Percentiles rank a stretch among this genome's conserved stretches.
Evolutionary conservation across 2,797 vertebrate genomes (phyloP).

Genomic region (Macroramphosus scolopax): DNA sequence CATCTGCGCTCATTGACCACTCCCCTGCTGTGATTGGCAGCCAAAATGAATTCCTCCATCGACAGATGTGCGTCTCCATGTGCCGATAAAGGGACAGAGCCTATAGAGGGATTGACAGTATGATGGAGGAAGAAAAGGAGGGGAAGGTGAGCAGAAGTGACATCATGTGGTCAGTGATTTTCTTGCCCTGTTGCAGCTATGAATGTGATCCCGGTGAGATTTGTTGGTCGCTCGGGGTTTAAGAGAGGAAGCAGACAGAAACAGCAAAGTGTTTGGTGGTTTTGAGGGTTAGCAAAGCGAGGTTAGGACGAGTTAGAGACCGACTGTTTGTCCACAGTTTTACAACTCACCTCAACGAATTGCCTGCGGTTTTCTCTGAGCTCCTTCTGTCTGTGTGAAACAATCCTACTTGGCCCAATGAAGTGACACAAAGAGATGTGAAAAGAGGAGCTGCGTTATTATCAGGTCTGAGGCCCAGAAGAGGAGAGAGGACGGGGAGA

Average conservation of each 20-base stretch:
- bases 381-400: slow-evolving; percentile 31
- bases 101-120: slow-evolving; percentile 69
- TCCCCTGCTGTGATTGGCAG: slow-evolving; percentile 70
- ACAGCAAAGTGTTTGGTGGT: slow-evolving; percentile 2
- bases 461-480: slow-evolving; percentile 58
- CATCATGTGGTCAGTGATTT: slow-evolving; percentile 44
- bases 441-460: slow-evolving; percentile 40
- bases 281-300: too few relatives aligned
- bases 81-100: slow-evolving; percentile 60
- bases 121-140: slow-evolving; percentile 63
- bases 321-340: slow-evolving; percentile 26
- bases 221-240: slow-evolving; percentile 5
- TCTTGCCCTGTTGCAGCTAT: not conserved
- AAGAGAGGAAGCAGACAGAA: slow-evolving; percentile 16
- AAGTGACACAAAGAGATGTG: slow-evolving; percentile 43
- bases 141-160: slow-evolving; percentile 48
- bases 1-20: slow-evolving; percentile 64
- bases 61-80: slow-evolving; percentile 64
- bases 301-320: too few relatives aligned
- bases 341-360: slow-evolving; percentile 57
- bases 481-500: slow-evolving; percentile 50
- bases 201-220: too few relatives aligned
- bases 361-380: slow-evolving; percentile 30
- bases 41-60: slow-evolving; percentile 76
- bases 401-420: slow-evolving; percentile 28